Percentiles rank a stretch among this genome's conserved stretches.
Conservation (phyloP, 2,797 vertebrate species). For the Sebastes hubbsi region DNA sequence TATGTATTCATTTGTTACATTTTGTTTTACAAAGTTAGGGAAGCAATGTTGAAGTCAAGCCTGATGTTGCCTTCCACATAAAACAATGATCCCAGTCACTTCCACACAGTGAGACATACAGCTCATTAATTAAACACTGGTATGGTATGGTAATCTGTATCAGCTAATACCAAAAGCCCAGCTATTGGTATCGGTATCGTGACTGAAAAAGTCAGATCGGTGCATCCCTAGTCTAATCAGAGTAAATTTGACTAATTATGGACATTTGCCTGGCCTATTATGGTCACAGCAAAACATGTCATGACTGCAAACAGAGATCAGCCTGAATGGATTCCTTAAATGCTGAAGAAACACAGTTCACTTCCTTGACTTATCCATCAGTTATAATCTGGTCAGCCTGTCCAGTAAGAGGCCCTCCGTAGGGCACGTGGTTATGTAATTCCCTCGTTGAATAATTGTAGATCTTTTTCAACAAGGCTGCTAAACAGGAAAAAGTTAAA, state of each 20-base stretch:
- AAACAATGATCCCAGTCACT: too few species aligned
- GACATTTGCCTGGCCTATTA: slow-evolving; percentile 3
- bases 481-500: slow-evolving; percentile 36
- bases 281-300: neutral
- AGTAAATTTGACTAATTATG: slow-evolving; percentile 12
- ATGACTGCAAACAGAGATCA: neutral
- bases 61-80: too few species aligned
- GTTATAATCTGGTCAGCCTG: slow-evolving; percentile 48
- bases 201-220: too few species aligned
- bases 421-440: slow-evolving; percentile 62
- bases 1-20: too few species aligned
- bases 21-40: too few species aligned
- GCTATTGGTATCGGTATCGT: too few species aligned
- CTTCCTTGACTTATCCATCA: slow-evolving; percentile 33
- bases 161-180: too few species aligned
- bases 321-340: slow-evolving; percentile 21
- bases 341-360: slow-evolving; percentile 5
- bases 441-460: slow-evolving; percentile 39
- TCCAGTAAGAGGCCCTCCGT: slow-evolving; percentile 48
- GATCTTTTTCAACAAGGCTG: slow-evolving; percentile 27
- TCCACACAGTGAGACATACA: too few species aligned
- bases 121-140: too few species aligned
- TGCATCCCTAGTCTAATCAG: neutral
- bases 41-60: too few species aligned
- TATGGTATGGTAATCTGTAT: too few species aligned